phyloP scores from a whole-genome alignment of 2,888 invertebrate genomes.

The Eilema sororculum region DNA sequence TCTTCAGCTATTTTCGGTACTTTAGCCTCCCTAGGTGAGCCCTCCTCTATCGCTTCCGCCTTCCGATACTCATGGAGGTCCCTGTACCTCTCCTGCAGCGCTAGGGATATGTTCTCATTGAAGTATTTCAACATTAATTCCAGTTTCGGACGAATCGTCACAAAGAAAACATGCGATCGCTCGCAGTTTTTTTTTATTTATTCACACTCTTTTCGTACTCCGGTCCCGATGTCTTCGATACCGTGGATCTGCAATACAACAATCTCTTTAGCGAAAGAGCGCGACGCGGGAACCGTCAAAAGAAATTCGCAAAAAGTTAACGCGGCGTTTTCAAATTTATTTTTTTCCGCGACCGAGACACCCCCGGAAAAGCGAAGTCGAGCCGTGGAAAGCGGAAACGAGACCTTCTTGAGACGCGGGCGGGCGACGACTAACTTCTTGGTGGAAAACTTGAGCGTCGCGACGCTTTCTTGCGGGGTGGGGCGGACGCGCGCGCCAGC shows the following conservation, averaged over 20 bases:
- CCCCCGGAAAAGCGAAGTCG: conserved; percentile 69
- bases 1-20: conserved; percentile 84
- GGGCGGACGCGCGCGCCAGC: conserved; percentile 85
- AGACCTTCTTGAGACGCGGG: conserved; percentile 86
- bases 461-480: conserved; percentile 86
- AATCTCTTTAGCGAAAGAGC: conserved; percentile 44
- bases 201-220: conserved; percentile 50
- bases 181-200: conserved; percentile 50
- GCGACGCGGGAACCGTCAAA: conserved; percentile 41
- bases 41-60: conserved; percentile 83
- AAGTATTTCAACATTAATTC: conserved; percentile 87
- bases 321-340: conserved; percentile 50
- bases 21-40: conserved; percentile 84
- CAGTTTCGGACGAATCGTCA: conserved; percentile 81
- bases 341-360: conserved; percentile 51
- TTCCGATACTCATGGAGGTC: conserved; percentile 87
- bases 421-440: conserved; percentile 88
- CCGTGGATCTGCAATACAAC: conserved; percentile 69
- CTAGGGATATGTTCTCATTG: conserved; percentile 87
- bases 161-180: conserved; percentile 78
- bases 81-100: conserved; percentile 87
- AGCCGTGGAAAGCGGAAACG: conserved; percentile 77
- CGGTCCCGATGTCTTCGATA: conserved; percentile 51
- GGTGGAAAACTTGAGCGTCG: conserved; percentile 87
- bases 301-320: conserved; percentile 44